Percentiles rank a stretch among this genome's conserved stretches.
Conservation (phyloP, 2,888 invertebrate genomes). For the Hypselothyrea guttata region DNA sequence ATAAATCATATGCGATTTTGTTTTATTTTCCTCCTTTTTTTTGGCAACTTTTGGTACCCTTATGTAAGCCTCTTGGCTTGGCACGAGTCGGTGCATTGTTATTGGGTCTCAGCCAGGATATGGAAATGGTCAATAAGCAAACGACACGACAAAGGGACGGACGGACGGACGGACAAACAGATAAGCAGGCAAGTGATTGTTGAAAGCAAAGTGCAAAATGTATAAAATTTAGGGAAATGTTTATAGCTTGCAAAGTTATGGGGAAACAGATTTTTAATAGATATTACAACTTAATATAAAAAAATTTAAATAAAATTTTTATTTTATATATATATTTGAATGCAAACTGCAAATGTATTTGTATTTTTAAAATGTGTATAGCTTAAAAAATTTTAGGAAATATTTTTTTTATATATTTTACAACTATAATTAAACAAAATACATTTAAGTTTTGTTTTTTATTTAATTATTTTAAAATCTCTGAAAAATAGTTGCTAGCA, state of each 20-base stretch:
- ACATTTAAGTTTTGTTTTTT: too few species aligned
- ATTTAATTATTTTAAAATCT: too few species aligned
- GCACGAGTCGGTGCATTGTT: slow-evolving; percentile 74
- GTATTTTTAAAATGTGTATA: too few species aligned
- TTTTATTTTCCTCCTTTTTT: slow-evolving; percentile 31
- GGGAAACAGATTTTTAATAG: neutral
- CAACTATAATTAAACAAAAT: too few species aligned
- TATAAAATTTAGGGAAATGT: neutral
- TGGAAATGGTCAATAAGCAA: slow-evolving; percentile 18
- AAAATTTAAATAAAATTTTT: too few species aligned
- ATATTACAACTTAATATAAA: too few species aligned
- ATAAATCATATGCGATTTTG: slow-evolving; percentile 74
- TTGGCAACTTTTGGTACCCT: slow-evolving; percentile 32
- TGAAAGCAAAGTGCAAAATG: slow-evolving; percentile 24
- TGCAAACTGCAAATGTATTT: too few species aligned
- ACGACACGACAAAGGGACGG: too few species aligned
- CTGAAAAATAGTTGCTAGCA: too few species aligned
- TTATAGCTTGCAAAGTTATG: slow-evolving; percentile 3
- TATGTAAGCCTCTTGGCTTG: slow-evolving; percentile 51
- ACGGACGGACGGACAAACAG: slow-evolving; percentile 1
- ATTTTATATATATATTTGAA: too few species aligned
- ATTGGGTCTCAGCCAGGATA: slow-evolving; percentile 41
- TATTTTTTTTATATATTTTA: too few species aligned
- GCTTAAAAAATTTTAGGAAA: too few species aligned
- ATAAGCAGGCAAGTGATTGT: slow-evolving; percentile 19